Evolutionary conservation across 2,113 vertebrate species (phyloP), one percentile per base, ranked within the genome.

Genomic region (Callorhinus ursinus): DNA sequence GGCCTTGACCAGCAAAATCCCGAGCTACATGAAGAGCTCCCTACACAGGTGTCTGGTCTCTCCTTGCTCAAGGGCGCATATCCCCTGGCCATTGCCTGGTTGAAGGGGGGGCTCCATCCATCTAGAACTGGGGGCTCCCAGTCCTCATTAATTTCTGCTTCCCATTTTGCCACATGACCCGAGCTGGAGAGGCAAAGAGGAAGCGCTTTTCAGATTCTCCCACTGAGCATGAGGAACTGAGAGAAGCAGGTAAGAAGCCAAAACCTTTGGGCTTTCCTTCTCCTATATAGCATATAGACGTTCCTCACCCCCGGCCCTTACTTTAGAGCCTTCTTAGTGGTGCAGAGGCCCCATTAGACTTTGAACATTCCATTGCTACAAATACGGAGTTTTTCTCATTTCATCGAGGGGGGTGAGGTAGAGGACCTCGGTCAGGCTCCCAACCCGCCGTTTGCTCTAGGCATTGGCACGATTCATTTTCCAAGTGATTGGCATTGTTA

Each of bases 401-500:
- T 51, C 18, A 46, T 26, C 8, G 26, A 72, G 33, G 80, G 21
- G 42, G 39, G 15, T 19, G 57, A 39, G 36, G 13, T 5, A 1
- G 86, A 94, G 49, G 8, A 7, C 63, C 57, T 26, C 90, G 90
- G 76, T 95, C 96, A 77, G n/a, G 89, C 87, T 95, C 93, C 93
- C 94, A 96, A 96, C 55, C 1, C 92, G 87, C 97, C 57, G 76
- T 97, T 95, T 76, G 74, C 63, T 97, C 96, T 90, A 80, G 89
- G 33, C 72, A 71, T 90, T 42, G 59, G 95, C 96, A 96, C 95
- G 86, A 91, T 98, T 91, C 72, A 88, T 89, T 98, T 53, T 55
- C 55, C 18, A 16, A 96, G 96, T 93, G 98, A 96, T 92, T 97
- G 97, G 98, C 96, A 94, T 97, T 95, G 81, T 98, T 98, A 94